phyloP scores from a whole-genome alignment of 2,888 invertebrate species.

The Archips xylosteana region DNA sequence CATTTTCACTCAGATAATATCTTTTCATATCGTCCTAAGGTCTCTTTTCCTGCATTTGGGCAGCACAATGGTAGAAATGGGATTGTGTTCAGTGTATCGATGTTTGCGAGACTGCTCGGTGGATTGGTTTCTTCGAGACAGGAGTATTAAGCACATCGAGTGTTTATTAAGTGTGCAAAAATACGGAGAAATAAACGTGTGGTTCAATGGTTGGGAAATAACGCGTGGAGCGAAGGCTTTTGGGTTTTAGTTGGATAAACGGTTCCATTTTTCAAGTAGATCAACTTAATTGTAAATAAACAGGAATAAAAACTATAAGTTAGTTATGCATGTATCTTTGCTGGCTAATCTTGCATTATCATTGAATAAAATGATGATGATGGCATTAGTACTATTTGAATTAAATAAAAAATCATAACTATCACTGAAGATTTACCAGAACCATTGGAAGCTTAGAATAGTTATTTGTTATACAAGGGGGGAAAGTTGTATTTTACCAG shows the following conservation, averaged over 20 bases:
- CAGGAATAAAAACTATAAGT: no score
- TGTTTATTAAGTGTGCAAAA: conserved; percentile 34
- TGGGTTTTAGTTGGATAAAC: background rate
- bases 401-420: no score
- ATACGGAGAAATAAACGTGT: conserved; percentile 2
- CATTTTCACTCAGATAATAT: background rate
- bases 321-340: no score
- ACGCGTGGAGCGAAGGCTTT: background rate
- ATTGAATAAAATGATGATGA: no score
- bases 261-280: background rate
- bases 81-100: conserved; percentile 29
- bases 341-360: no score
- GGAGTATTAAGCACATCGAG: conserved; percentile 34
- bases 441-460: no score
- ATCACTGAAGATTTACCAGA: no score
- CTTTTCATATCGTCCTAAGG: background rate
- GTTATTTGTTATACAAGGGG: no score
- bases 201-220: background rate
- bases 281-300: background rate
- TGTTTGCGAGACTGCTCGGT: conserved; percentile 23
- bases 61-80: conserved; percentile 13
- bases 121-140: conserved; percentile 27
- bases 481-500: no score
- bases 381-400: no score
- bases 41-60: background rate